These are phyloP conservation scores for Nephila pilipes DNA, from an alignment of 1,140 invertebrate genomes.

Conservation along the genomic window DNA sequence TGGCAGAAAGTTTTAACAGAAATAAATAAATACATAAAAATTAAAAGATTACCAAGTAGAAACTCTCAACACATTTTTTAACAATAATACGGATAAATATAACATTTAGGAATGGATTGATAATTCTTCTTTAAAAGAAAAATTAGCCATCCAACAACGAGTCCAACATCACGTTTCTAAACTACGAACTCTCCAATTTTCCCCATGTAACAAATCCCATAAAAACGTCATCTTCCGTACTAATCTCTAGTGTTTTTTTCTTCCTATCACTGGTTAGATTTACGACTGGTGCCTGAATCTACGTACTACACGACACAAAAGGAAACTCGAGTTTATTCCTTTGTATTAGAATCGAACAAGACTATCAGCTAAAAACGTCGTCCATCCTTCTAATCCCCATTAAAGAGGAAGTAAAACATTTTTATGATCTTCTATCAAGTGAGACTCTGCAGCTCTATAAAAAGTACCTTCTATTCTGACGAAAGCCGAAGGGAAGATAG, in stretches of 20 bases:
- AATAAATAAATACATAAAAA: no score
- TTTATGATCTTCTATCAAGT: slow-evolving; percentile 33
- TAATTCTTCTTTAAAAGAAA: neutral
- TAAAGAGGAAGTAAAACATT: slow-evolving; percentile 53
- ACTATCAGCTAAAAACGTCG: slow-evolving; percentile 41
- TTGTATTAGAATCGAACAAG: neutral
- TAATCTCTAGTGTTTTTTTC: neutral
- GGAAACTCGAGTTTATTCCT: neutral
- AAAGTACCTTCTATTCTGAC: slow-evolving; percentile 8
- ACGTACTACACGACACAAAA: neutral
- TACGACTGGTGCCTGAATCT: neutral
- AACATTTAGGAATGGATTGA: neutral
- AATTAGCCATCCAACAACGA: neutral
- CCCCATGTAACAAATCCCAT: neutral
- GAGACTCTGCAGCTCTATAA: slow-evolving; percentile 16
- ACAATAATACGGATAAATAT: no score
- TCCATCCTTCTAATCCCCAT: slow-evolving; percentile 26
- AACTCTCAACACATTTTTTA: neutral
- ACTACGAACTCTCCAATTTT: neutral
- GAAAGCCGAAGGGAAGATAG: neutral
- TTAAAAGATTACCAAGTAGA: neutral
- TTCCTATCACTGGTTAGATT: neutral
- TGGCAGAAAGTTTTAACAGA: neutral
- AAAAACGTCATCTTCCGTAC: neutral
- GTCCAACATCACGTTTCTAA: neutral